phyloP scores from a whole-genome alignment of 2,113 vertebrate species.

The Crotalus helleri region DNA sequence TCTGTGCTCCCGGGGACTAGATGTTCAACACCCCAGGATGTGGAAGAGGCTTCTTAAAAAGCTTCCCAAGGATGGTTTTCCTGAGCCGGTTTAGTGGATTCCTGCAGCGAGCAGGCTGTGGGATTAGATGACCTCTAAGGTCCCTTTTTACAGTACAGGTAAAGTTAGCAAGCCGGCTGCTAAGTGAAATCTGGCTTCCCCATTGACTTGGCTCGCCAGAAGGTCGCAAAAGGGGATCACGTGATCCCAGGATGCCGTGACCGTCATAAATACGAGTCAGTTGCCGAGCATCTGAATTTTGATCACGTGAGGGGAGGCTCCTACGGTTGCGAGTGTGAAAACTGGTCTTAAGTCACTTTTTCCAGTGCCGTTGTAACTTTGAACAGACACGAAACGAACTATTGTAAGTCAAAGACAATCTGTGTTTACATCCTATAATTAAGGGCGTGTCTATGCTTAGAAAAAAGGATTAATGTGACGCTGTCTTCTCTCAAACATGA shows the following conservation, averaged over 20 bases:
- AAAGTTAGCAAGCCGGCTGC: too few species aligned
- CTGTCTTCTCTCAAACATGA: background rate
- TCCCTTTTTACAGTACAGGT: background rate
- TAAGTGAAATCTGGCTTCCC: too few species aligned
- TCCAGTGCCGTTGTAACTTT: background rate
- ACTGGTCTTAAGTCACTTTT: background rate
- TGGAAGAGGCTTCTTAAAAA: background rate
- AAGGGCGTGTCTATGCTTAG: background rate
- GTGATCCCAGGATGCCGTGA: background rate
- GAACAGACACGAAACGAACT: background rate
- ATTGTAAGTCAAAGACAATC: too few species aligned
- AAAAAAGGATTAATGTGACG: background rate
- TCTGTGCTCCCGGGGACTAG: background rate
- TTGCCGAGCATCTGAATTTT: background rate
- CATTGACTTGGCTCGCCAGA: too few species aligned
- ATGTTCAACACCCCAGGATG: background rate
- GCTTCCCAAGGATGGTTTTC: background rate
- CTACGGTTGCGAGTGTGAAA: background rate
- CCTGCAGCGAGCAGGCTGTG: background rate
- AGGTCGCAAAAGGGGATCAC: background rate
- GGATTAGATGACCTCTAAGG: background rate
- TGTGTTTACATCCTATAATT: background rate
- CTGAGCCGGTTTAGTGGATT: background rate
- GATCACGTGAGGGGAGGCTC: background rate
- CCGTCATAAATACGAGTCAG: background rate